Evolutionary conservation across 2,888 invertebrate genomes (phyloP), one percentile per base, ranked within the genome.

Genomic region (Metellina segmentata): DNA sequence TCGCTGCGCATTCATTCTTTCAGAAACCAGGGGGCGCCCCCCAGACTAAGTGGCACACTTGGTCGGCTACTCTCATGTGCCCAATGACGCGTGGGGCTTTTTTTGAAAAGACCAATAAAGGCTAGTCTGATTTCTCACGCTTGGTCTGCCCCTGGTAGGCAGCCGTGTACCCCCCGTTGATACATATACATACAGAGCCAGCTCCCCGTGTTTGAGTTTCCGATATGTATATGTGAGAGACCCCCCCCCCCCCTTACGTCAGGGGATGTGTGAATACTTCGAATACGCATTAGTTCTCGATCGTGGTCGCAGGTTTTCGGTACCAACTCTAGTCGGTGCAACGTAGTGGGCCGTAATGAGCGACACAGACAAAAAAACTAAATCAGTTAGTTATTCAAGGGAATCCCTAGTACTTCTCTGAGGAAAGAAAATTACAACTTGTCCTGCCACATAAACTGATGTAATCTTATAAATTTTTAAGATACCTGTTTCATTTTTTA

Each of bases 81-180:
- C 72, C 91, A 91, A 91, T 91, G 91, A 91, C 77, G 86, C 91
- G 85, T 87, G 61, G 82, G 34, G 71, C 34, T 49, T 82, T 91
- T 91, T 91, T 91, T 87, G 82, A 91, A 87, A 91, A 91, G 82
- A 82, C 86, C 87, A 86, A 91, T 91, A 91, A 87, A 91, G 91
- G 91, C 86, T 82, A 81, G 82, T 82, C 82, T 71, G 75, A 82
- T 87, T 91, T 91, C 91, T 91, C 91, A 91, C 91, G 91, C 81
- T 85, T 91, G 71, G 85, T 61, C 75, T 72, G 69, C 13, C 53
- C 74, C 88, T 88, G 81, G 89, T 82, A 34, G 89, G 89, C 61
- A 74, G 52, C n/a, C 85, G 6, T 53, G 52, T 75, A 75, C 69
- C 74, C 61, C 70, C 77, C 71, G 13, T 11, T 49, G 51, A 48